These are phyloP conservation scores for Lochmaea crataegi DNA, from an alignment of 2,888 invertebrate genomes.

Conservation along the genomic window DNA sequence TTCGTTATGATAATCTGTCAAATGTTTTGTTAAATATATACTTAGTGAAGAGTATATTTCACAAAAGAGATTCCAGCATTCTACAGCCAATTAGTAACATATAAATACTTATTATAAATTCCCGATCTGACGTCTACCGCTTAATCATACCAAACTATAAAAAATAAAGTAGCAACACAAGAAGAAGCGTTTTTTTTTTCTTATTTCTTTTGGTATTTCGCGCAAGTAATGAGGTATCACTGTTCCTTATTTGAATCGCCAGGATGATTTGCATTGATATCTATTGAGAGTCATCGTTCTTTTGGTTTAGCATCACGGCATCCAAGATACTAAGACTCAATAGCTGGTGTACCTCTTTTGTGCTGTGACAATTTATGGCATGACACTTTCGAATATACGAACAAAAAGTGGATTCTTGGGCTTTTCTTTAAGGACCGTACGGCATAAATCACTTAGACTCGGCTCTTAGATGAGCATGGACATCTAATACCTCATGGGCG, in stretches of 20 bases:
- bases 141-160: constrained; percentile 6
- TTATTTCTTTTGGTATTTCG: constrained; percentile 9
- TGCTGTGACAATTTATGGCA: constrained; percentile 63
- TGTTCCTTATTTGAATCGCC: constrained; percentile 36
- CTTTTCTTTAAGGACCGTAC: constrained; percentile 65
- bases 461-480: constrained; percentile 51
- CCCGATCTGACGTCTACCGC: constrained; percentile 9
- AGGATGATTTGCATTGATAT: constrained; percentile 44
- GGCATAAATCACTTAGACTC: constrained; percentile 64
- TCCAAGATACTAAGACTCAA: constrained; percentile 50
- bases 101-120: constrained; percentile 15
- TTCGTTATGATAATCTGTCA: neutral
- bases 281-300: constrained; percentile 35
- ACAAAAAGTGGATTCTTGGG: constrained; percentile 65
- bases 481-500: constrained; percentile 38
- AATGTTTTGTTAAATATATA: neutral
- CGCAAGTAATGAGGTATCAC: constrained; percentile 29
- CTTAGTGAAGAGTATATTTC: neutral
- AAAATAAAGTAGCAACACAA: constrained; percentile 8
- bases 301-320: constrained; percentile 33
- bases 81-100: constrained; percentile 15
- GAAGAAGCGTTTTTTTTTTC: neutral
- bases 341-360: constrained; percentile 55
- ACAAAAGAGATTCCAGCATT: neutral
- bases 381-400: constrained; percentile 65